phyloP scores from a whole-genome alignment of 2,888 invertebrate species.

The Scaptomyza cyrtandrae region DNA sequence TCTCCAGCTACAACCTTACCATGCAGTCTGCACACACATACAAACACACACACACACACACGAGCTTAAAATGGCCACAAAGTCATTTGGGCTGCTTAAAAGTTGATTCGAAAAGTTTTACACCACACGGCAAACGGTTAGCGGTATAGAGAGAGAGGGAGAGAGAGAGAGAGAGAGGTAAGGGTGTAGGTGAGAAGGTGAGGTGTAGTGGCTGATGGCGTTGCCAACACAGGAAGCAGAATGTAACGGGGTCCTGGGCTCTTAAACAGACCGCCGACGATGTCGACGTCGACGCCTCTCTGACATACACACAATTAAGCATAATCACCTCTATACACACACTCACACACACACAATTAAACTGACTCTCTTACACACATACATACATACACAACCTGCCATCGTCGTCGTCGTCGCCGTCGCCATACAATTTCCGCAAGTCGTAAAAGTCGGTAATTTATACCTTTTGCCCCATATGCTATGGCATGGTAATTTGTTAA shows the following conservation, averaged over 20 bases:
- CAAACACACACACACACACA: slow-evolving; percentile 19
- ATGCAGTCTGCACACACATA: slow-evolving; percentile 1
- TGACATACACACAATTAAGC: slow-evolving; percentile 74
- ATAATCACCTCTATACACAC: slow-evolving; percentile 68
- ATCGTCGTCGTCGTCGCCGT: slow-evolving; percentile 54
- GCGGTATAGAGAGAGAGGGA: not conserved
- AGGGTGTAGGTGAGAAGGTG: not conserved
- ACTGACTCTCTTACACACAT: not conserved
- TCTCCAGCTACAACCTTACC: not conserved
- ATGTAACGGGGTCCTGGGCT: slow-evolving; percentile 36
- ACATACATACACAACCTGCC: slow-evolving; percentile 32
- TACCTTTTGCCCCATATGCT: slow-evolving; percentile 84
- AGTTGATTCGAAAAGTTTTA: slow-evolving; percentile 78
- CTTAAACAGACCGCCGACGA: slow-evolving; percentile 47
- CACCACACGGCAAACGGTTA: slow-evolving; percentile 52
- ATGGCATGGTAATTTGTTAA: slow-evolving; percentile 85
- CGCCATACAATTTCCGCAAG: slow-evolving; percentile 80
- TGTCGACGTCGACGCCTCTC: slow-evolving; percentile 44
- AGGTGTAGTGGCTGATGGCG: slow-evolving; percentile 18
- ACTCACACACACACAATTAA: slow-evolving; percentile 29
- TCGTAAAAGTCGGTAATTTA: slow-evolving; percentile 81
- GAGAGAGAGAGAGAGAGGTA: not conserved
- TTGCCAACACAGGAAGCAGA: slow-evolving; percentile 36
- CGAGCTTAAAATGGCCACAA: slow-evolving; percentile 61
- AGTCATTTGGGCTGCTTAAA: slow-evolving; percentile 78